Evolutionary conservation across 1,140 invertebrate genomes (phyloP).

Genomic region (Patella vulgata): DNA sequence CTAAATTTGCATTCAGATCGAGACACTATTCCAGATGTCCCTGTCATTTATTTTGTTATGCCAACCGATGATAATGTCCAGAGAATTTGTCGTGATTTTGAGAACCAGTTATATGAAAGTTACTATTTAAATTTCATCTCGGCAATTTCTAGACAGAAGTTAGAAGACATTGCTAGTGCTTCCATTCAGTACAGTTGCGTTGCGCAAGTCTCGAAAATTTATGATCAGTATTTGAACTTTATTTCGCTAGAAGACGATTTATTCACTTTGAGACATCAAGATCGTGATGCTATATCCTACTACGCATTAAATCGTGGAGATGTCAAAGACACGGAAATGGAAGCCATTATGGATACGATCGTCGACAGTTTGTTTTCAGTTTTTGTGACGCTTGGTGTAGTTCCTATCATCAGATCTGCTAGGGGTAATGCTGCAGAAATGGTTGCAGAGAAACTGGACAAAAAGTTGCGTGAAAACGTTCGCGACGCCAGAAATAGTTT

Average conservation of each 20-base stretch:
- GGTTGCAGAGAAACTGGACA: conserved; percentile 96
- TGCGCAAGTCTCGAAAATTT: conserved; percentile 87
- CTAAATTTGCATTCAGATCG: conserved; percentile 94
- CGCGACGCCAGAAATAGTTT: conserved; percentile 96
- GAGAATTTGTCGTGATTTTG: conserved; percentile 88
- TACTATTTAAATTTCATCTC: conserved; percentile 99
- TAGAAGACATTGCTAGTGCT: conserved; percentile 94
- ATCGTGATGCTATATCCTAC: conserved; percentile 90
- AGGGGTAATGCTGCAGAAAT: conserved; percentile 97
- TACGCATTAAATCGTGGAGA: conserved; percentile 95
- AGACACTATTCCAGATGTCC: conserved; percentile 97
- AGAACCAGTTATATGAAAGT: conserved; percentile 91
- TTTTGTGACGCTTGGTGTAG: conserved; percentile 92
- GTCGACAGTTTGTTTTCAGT: conserved; percentile 97
- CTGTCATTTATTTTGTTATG: conserved; percentile 97
- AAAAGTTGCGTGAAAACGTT: conserved; percentile 96
- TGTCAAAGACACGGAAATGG: conserved; percentile 96
- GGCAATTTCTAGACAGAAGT: conserved; percentile 90
- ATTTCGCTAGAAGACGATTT: conserved; percentile 98
- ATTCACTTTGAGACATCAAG: conserved; percentile 93
- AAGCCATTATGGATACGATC: conserved; percentile 91
- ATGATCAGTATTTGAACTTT: conserved; percentile 94
- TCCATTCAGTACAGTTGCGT: conserved; percentile 83
- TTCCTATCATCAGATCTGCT: conserved; percentile 95
- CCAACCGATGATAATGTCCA: conserved; percentile 97